A percentile compares a stretch with the other conserved stretches of the same genome.
Evolutionary conservation across 92 coral and sea anemone species (phyloP).

Genomic region (Epizoanthus rinbou): DNA sequence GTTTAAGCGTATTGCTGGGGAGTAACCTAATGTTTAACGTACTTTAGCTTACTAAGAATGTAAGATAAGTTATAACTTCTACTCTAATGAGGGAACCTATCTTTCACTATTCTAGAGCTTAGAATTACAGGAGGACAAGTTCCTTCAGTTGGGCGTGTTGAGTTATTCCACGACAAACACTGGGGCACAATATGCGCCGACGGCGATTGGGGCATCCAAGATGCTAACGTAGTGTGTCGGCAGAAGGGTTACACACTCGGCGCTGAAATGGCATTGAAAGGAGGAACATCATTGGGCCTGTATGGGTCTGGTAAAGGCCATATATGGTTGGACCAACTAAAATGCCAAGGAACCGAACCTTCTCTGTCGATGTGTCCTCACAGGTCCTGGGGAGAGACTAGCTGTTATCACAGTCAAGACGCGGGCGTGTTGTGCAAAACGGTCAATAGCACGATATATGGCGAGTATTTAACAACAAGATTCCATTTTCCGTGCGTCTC

Average conservation of each 20-base stretch:
- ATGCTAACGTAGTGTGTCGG: slow-evolving; percentile 46
- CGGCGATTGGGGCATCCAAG: neutral
- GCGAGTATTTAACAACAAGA: too few relatives aligned
- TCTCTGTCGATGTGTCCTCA: slow-evolving; percentile 7
- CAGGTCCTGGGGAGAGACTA: neutral
- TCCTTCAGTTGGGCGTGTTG: slow-evolving; percentile 30
- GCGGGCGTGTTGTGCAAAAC: slow-evolving; percentile 9
- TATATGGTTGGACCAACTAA: slow-evolving; percentile 22
- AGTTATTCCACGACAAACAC: slow-evolving; percentile 26
- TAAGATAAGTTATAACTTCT: too few relatives aligned
- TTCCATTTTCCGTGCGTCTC: too few relatives aligned
- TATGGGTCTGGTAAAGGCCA: neutral
- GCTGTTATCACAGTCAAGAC: neutral
- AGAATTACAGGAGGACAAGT: neutral
- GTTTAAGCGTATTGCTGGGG: too few relatives aligned
- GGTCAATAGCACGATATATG: neutral
- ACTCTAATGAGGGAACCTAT: too few relatives aligned
- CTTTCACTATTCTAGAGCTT: neutral
- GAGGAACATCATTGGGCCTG: too few relatives aligned
- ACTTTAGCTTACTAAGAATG: too few relatives aligned
- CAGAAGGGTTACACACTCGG: slow-evolving; percentile 29
- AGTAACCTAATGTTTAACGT: too few relatives aligned
- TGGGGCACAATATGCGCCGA: slow-evolving; percentile 44
- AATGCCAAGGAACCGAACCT: slow-evolving; percentile 8
- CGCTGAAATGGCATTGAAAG: slow-evolving; percentile 1